Evolutionary conservation across 2,797 vertebrate genomes (phyloP), one percentile per base, ranked within the genome.

Genomic region (Bothrops alternatus): DNA sequence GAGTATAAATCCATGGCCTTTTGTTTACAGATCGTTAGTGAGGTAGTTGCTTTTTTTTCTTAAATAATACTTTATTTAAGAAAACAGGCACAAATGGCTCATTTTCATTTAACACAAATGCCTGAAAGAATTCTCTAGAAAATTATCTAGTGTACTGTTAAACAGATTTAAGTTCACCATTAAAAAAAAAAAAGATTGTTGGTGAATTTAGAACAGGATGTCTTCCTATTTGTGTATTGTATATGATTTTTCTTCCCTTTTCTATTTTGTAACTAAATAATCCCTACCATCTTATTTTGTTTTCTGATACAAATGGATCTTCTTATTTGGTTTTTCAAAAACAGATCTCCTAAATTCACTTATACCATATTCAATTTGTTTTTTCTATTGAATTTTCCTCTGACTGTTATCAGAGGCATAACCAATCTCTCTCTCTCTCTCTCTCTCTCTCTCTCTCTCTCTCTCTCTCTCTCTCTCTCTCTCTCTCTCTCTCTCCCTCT

Each of bases 1-100:
- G 69, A 88, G 47, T 53, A 91, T 18, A 92, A 95, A 96, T 94
- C 90, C 90, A 87, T 86, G 90, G 90, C 65, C 32, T 94, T 90
- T 63, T 90, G 89, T 55, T 91, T 55, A 16, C 1, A 91, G n/a
- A 90, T 90, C 50, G 88, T 93, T 91, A 78, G 92, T 6, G 0
- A 92, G 92, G 50, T n/a, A 1, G 0, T 0, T 2, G 86, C 47
- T 4, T 69, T 92, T 93, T 18, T 42, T 73, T 90, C 90, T 92
- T 32, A 47, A 93, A 91, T 89, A 50, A 12, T 32, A 2, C 14
- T 93, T 85, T 20, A 11, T 93, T 93, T 91, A 90, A 93, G 63
- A 85, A 92, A 93, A 13, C 11, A 16, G 61, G 61, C 86, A n/a
- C 53, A 93, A 90, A 87, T 58, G 20, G 20, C 85, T 88, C 32